Conservation (phyloP, 2,888 invertebrate genomes). For the Ennomos fuscantarius region DNA sequence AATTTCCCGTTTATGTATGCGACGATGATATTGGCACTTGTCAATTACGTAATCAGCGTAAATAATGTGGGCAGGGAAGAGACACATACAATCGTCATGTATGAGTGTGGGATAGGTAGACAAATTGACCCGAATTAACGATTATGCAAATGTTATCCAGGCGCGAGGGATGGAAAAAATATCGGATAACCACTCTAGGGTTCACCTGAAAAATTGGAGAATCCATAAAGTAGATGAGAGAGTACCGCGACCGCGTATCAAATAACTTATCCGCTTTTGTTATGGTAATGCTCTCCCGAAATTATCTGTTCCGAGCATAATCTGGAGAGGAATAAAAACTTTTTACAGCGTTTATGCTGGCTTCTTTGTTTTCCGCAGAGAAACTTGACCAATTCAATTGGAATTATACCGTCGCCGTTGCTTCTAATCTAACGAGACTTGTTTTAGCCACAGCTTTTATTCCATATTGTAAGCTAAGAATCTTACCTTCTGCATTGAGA, state of each 20-base stretch:
- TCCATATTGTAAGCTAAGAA: slow-evolving; percentile 16
- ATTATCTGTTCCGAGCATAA: slow-evolving; percentile 70
- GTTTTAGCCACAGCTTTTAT: slow-evolving; percentile 21
- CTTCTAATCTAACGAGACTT: slow-evolving; percentile 27
- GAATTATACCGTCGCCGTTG: slow-evolving; percentile 23
- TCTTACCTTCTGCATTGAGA: slow-evolving; percentile 29
- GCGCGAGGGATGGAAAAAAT: slow-evolving; percentile 48
- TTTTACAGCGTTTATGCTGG: slow-evolving; percentile 42
- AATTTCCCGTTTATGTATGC: slow-evolving; percentile 16
- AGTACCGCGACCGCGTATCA: slow-evolving; percentile 61
- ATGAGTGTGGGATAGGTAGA: slow-evolving; percentile 45
- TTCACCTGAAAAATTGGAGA: slow-evolving; percentile 68
- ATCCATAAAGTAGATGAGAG: slow-evolving; percentile 53
- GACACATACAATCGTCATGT: slow-evolving; percentile 38
- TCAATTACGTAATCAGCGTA: slow-evolving; percentile 32
- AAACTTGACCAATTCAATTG: slow-evolving; percentile 37
- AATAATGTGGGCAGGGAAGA: slow-evolving; percentile 22
- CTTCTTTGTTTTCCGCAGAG: slow-evolving; percentile 35
- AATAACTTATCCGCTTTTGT: slow-evolving; percentile 79
- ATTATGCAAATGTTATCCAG: slow-evolving; percentile 55
- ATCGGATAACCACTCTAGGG: slow-evolving; percentile 56
- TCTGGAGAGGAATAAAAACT: slow-evolving; percentile 63
- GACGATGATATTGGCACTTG: slow-evolving; percentile 17
- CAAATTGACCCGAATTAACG: slow-evolving; percentile 61
- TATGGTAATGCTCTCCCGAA: slow-evolving; percentile 74